Percentiles rank a stretch among this genome's conserved stretches.
Evolutionary conservation across 2,113 vertebrate species (phyloP).

Genomic region (Sminthopsis crassicaudata): DNA sequence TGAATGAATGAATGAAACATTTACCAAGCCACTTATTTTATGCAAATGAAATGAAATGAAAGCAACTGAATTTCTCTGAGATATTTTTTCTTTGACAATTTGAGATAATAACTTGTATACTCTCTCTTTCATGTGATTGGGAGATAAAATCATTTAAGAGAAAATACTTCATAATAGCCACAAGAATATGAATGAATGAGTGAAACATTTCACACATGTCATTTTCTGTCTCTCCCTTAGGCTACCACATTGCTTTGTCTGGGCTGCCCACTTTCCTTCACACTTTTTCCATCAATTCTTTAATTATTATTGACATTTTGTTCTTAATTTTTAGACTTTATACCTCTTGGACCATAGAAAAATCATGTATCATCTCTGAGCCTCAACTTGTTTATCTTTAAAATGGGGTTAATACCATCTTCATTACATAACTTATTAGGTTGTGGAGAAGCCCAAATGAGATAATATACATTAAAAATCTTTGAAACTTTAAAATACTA

Average conservation of each 20-base stretch:
- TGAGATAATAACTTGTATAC: too few species aligned
- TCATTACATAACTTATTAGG: too few species aligned
- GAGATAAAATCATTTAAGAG: too few species aligned
- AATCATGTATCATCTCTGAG: neutral
- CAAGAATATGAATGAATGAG: too few species aligned
- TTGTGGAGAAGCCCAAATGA: neutral
- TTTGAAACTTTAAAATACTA: neutral
- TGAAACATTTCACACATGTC: neutral
- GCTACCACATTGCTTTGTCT: neutral
- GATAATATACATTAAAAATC: neutral
- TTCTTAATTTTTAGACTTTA: neutral
- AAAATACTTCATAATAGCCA: too few species aligned
- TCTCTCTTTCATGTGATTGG: too few species aligned
- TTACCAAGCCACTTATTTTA: neutral
- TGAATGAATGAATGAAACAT: too few species aligned
- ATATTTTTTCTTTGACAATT: too few species aligned
- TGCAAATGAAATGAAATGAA: too few species aligned
- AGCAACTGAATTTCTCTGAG: too few species aligned
- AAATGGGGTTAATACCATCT: neutral
- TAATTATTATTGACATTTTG: neutral
- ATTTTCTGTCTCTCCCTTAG: neutral
- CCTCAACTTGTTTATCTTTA: neutral
- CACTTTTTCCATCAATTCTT: neutral
- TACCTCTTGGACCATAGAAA: neutral
- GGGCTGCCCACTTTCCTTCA: neutral